These are phyloP conservation scores for Parauchenoglanis ngamensis DNA, from an alignment of 2,797 vertebrate genomes.

Conservation along the genomic window DNA sequence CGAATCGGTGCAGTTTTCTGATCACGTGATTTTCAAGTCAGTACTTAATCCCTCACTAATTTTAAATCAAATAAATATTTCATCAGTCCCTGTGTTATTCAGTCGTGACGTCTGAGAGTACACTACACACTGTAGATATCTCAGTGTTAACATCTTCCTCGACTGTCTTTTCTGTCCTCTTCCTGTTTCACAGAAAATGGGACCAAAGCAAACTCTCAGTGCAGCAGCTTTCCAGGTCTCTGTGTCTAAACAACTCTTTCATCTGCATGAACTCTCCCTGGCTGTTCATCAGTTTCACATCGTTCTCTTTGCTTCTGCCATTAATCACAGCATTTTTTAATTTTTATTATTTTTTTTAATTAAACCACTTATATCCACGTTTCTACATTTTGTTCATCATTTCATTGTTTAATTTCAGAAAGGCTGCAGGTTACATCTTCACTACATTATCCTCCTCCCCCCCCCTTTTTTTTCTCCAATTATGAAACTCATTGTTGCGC, in stretches of 20 bases:
- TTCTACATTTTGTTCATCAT: neutral
- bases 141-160: slow-evolving; percentile 61
- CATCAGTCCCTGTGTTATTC: neutral
- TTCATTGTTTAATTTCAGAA: neutral
- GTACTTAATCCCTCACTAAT: neutral
- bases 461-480: no score
- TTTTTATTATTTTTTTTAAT: neutral
- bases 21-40: neutral
- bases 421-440: neutral
- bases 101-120: no score
- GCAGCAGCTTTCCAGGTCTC: slow-evolving; percentile 78
- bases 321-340: neutral
- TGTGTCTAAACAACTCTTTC: slow-evolving; percentile 51
- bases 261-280: slow-evolving; percentile 52
- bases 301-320: neutral
- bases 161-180: slow-evolving; percentile 55
- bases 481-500: neutral
- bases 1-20: no score
- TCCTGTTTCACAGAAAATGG: slow-evolving; percentile 68
- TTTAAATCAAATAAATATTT: neutral
- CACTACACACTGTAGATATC: neutral
- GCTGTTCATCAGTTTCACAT: neutral
- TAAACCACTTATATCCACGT: neutral
- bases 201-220: slow-evolving; percentile 71
- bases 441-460: neutral